Percentiles rank a stretch among this genome's conserved stretches.
phyloP scores from a whole-genome alignment of 23 tunicate species.

The Ciona savignyi region DNA sequence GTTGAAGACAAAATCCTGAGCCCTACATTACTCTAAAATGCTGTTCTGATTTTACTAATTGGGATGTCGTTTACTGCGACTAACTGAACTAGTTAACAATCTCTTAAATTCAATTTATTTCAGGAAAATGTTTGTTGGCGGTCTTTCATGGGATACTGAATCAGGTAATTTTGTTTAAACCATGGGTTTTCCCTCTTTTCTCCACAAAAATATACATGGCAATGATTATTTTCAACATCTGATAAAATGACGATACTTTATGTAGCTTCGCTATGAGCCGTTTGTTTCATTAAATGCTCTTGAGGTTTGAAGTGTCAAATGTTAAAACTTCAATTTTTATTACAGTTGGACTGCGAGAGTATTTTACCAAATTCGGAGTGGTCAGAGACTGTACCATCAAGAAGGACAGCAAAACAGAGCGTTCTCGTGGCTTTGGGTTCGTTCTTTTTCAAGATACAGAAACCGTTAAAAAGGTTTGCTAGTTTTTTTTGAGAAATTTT shows the following conservation, averaged over 20 bases:
- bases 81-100: too few species aligned
- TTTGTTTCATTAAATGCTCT: too few species aligned
- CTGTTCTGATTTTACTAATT: background rate
- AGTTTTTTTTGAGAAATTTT: too few species aligned
- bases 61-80: background rate
- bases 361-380: slow-evolving; percentile 67
- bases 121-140: slow-evolving; percentile 99
- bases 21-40: slow-evolving; percentile 6
- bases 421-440: slow-evolving; percentile 98
- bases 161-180: slow-evolving; percentile 32
- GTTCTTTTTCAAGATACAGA: slow-evolving; percentile 67
- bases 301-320: too few species aligned
- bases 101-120: background rate
- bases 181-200: background rate
- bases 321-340: too few species aligned
- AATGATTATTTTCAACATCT: slow-evolving; percentile 8
- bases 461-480: slow-evolving; percentile 57
- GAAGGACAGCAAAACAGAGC: slow-evolving; percentile 77
- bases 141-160: slow-evolving; percentile 87
- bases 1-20: slow-evolving; percentile 28
- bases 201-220: background rate
- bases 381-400: slow-evolving; percentile 77
- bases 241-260: slow-evolving; percentile 3
- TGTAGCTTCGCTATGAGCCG: slow-evolving; percentile 39
- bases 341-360: slow-evolving; percentile 63